Base-by-base conservation (phyloP, 2,888 invertebrate genomes). In the Serrognathus titanus region DNA sequence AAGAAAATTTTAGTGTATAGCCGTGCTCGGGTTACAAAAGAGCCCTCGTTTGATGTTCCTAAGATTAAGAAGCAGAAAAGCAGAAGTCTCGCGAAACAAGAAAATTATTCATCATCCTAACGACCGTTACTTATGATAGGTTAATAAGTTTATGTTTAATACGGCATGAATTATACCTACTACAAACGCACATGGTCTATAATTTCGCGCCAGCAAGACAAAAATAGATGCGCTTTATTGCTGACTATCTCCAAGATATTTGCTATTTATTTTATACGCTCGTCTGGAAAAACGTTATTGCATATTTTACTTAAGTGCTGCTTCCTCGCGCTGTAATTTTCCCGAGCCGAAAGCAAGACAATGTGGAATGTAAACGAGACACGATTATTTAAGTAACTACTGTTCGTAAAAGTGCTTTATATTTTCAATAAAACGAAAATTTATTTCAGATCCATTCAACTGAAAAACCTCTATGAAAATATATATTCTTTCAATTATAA, bases 1-100 rank as follows among this genome's bases (percentile, higher is more conserved):
- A 53, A 48, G 37, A 38, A 48, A 57, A 58, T 60, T 58, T 56
- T 57, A 56, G 57, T 54, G 41, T 55, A 54, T 52, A 49, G 58
- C 51, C 55, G 53, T 52, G 52, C 49, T 57, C 46, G 35, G 39
- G 53, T 55, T 60, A 54, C 58, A 56, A 59, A 59, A 49, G 48
- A 55, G 54, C 48, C 38, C 16, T 7, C 48, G 36, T 48, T 48
- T 43, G 43, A 43, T 16, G 43, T 43, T 31, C 16, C 43, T 5
- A 43, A 43, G 43, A 16, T 16, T 43, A 16, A 43, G 43, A 20
- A 43, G 43, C 43, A 20, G 24, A 24, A 24, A 24, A 43, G 43
- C 20, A 20, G 43, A 43, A 43, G 43, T 20, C 43, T 43, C 20
- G 9, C 10, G 10, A 43, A 16, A 43, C 43, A 43, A 43, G 43